Evolutionary conservation across 2,113 vertebrate genomes (phyloP).

Genomic region (Chamaea fasciata): DNA sequence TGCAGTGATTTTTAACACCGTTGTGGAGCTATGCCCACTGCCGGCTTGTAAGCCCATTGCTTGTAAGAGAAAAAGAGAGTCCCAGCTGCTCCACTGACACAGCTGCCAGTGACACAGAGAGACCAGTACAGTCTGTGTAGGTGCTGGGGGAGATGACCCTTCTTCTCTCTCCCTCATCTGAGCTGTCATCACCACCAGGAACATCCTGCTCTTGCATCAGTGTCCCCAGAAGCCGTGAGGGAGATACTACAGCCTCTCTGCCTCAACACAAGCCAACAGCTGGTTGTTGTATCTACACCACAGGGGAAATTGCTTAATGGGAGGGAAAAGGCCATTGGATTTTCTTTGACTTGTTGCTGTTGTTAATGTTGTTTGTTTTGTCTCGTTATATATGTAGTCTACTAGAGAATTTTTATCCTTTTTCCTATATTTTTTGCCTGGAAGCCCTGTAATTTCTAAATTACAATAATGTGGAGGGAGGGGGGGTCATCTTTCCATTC

Average conservation of each 20-base stretch:
- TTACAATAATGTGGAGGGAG: background rate
- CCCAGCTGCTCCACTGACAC: background rate
- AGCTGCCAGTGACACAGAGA: background rate
- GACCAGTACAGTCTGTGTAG: background rate
- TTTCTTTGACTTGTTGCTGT: background rate
- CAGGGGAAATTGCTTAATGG: background rate
- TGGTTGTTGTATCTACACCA: background rate
- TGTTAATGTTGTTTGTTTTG: background rate
- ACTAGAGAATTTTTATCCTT: background rate
- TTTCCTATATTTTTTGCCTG: background rate
- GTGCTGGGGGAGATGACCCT: background rate
- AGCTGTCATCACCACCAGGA: too few species aligned
- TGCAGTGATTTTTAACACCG: background rate
- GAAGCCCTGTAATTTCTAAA: background rate
- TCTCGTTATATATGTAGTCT: background rate
- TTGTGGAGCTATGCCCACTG: accelerated
- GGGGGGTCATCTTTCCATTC: background rate
- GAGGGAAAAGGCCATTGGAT: background rate
- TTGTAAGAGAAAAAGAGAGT: background rate
- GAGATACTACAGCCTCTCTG: too few species aligned
- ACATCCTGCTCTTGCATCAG: accelerated
- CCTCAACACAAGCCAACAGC: accelerated
- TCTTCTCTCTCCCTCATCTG: background rate
- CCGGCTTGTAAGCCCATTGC: background rate
- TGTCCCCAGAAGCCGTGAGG: background rate